Percentiles rank a stretch among this genome's conserved stretches.
Evolutionary conservation across 2,113 vertebrate species (phyloP).

Genomic region (Melanerpes formicivorus): DNA sequence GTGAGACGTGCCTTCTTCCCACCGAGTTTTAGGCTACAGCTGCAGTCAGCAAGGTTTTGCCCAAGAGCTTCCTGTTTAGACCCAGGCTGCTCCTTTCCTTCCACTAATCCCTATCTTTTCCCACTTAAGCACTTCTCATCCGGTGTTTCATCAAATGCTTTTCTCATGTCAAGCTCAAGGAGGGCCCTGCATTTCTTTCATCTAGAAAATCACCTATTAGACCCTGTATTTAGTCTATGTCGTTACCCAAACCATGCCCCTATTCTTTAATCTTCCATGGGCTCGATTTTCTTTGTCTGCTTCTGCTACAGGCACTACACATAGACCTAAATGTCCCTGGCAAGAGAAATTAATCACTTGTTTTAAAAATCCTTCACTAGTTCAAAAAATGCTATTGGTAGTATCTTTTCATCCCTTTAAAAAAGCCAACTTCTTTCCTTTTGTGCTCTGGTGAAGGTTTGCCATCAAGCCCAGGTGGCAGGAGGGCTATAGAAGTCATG

Average conservation of each 20-base stretch:
- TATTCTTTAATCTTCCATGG: fast-evolving
- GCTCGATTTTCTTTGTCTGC: neutral
- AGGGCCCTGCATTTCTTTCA: neutral
- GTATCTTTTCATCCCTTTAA: neutral
- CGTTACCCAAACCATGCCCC: neutral
- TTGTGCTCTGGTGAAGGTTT: neutral
- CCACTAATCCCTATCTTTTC: neutral
- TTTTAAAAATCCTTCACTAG: neutral
- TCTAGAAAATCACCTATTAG: neutral
- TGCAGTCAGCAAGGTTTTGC: neutral
- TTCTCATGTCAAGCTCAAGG: neutral
- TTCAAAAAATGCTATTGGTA: neutral
- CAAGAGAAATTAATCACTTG: neutral
- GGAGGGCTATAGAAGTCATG: neutral
- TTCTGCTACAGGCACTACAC: neutral
- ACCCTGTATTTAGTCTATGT: neutral
- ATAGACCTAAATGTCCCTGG: neutral
- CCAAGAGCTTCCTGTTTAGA: neutral
- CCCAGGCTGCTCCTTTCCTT: neutral
- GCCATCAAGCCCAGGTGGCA: neutral
- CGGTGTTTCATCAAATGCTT: neutral
- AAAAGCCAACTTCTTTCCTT: fast-evolving
- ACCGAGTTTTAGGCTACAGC: neutral
- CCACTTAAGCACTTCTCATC: neutral
- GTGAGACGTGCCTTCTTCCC: neutral